Evolutionary conservation across 2,797 vertebrate genomes (phyloP).

Genomic region (Acrossocheilus wenchowensis): DNA sequence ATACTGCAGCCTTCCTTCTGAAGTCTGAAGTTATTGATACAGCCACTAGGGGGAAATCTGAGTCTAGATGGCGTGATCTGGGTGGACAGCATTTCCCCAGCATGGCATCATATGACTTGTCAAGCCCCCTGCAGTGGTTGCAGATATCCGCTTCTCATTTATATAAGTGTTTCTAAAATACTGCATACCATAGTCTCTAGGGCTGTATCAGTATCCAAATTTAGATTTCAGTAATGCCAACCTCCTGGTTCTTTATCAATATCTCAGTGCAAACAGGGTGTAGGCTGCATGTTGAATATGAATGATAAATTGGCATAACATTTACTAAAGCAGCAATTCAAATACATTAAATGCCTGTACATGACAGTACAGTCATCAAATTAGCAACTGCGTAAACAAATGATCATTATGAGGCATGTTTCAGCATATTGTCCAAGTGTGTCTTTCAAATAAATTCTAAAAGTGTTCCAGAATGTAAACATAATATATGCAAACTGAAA

Average conservation of each 20-base stretch:
- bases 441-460: background rate
- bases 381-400: background rate
- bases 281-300: background rate
- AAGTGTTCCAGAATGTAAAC: background rate
- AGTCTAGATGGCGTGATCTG: constrained; percentile 60
- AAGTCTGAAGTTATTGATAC: constrained; percentile 45
- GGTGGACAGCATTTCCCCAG: background rate
- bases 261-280: background rate
- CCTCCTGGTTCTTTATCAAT: background rate
- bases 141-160: constrained; percentile 25
- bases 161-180: background rate
- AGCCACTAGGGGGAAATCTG: constrained; percentile 76
- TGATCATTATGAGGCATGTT: background rate
- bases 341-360: background rate
- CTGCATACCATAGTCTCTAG: background rate
- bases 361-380: background rate
- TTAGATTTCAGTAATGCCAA: background rate
- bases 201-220: background rate
- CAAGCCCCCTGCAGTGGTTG: constrained; percentile 5
- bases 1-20: background rate
- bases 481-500: background rate
- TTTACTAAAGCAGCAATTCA: background rate
- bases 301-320: background rate
- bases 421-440: background rate
- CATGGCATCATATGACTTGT: constrained; percentile 39